These are phyloP conservation scores for Poecilobothrus nobilitatus DNA, from an alignment of 2,888 invertebrate species.

Conservation along the genomic window DNA sequence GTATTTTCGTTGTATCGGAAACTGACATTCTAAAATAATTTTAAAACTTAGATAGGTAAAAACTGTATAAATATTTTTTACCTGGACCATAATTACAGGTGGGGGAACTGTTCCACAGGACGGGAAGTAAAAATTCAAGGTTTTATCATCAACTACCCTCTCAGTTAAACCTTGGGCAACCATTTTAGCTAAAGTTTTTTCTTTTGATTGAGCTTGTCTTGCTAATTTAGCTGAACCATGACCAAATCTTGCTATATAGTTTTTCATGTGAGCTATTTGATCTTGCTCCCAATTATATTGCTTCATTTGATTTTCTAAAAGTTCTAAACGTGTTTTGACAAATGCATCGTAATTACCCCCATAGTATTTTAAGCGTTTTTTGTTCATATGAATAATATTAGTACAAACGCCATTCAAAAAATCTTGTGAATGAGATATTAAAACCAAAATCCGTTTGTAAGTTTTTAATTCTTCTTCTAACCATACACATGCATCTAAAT, in stretches of 20 bases:
- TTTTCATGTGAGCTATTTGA: constrained; percentile 99
- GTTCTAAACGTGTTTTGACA: constrained; percentile 83
- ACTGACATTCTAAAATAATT: constrained; percentile 70
- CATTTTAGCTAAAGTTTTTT: constrained; percentile 99
- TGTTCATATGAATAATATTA: constrained; percentile 92
- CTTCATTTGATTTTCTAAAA: constrained; percentile 97
- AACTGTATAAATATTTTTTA: constrained; percentile 29
- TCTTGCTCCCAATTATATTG: constrained; percentile 99
- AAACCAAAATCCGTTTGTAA: constrained; percentile 91
- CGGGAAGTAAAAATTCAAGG: constrained; percentile 91
- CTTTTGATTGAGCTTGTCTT: constrained; percentile 97
- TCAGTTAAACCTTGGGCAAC: constrained; percentile 96
- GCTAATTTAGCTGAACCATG: constrained; percentile 98
- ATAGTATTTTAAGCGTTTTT: constrained; percentile 88
- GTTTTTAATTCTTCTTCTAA: constrained; percentile 94
- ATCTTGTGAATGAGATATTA: constrained; percentile 99
- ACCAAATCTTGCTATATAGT: constrained; percentile 98
- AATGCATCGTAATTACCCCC: constrained; percentile 97
- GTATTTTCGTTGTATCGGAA: constrained; percentile 82
- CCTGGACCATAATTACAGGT: constrained; percentile 98
- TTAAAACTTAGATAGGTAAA: not conserved
- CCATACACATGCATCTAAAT: constrained; percentile 99
- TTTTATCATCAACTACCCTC: constrained; percentile 84
- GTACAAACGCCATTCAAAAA: constrained; percentile 96
- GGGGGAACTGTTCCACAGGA: constrained; percentile 94